These are phyloP conservation scores for Anthoptus insignis DNA, from an alignment of 2,888 invertebrate genomes.

Conservation along the genomic window DNA sequence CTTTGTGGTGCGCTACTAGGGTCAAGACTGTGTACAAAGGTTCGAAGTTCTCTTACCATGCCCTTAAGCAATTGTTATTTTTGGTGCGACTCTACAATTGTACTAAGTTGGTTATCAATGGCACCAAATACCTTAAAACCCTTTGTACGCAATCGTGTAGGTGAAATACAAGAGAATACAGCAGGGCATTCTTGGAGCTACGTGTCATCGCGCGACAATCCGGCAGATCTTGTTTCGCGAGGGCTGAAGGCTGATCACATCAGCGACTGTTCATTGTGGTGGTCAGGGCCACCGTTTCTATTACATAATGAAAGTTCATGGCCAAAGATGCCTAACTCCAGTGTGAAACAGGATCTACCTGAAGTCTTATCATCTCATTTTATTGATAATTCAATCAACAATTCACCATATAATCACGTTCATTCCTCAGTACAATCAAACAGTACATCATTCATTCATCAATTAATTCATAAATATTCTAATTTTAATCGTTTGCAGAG, in stretches of 20 bases:
- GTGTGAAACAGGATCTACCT: not conserved
- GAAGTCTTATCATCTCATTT: no score
- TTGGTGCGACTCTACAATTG: constrained; percentile 11
- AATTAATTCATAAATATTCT: not conserved
- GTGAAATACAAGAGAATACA: constrained; percentile 8
- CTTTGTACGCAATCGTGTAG: constrained; percentile 7
- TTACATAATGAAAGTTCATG: not conserved
- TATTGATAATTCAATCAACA: not conserved
- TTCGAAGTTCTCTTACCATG: not conserved
- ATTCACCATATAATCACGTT: not conserved
- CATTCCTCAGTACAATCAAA: no score
- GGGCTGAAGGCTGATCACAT: constrained; percentile 1
- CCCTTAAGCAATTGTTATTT: not conserved
- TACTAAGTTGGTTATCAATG: constrained; percentile 12
- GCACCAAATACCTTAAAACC: constrained; percentile 11
- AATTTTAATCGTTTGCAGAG: not conserved
- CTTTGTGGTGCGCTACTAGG: not conserved
- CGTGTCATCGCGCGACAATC: not conserved
- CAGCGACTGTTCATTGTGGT: constrained; percentile 21
- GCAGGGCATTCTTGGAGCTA: not conserved
- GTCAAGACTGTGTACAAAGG: not conserved
- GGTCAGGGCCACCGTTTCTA: constrained; percentile 5
- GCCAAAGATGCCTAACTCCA: not conserved
- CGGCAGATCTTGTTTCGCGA: not conserved
- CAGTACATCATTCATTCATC: no score